Conservation (phyloP, 2,888 invertebrate species). For the Drosophila heteroneura region DNA sequence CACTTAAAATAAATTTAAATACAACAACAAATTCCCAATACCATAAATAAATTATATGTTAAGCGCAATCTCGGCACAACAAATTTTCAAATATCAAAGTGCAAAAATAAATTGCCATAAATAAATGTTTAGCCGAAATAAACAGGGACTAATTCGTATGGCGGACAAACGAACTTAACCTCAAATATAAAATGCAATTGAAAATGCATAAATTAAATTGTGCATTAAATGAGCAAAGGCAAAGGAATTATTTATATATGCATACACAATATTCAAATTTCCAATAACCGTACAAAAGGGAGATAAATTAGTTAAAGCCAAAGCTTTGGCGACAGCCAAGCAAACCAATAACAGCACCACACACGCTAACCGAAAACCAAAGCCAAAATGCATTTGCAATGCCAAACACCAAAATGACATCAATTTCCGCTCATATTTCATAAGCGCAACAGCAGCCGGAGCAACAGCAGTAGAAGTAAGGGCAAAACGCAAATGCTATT, state of each 20-base stretch:
- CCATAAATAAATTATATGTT: slow-evolving; percentile 24
- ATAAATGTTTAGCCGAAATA: slow-evolving; percentile 51
- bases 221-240: slow-evolving; percentile 34
- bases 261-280: slow-evolving; percentile 11
- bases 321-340: slow-evolving; percentile 53
- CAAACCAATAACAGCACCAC: slow-evolving; percentile 53
- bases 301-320: slow-evolving; percentile 55
- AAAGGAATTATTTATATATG: slow-evolving; percentile 13
- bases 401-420: slow-evolving; percentile 60
- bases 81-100: slow-evolving; percentile 30
- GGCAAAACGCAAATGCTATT: slow-evolving; percentile 56
- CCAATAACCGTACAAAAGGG: slow-evolving; percentile 8
- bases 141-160: slow-evolving; percentile 52
- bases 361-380: slow-evolving; percentile 14
- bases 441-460: slow-evolving; percentile 23
- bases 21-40: slow-evolving; percentile 28
- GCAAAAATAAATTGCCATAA: slow-evolving; percentile 46
- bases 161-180: slow-evolving; percentile 30
- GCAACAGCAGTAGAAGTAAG: slow-evolving; percentile 3
- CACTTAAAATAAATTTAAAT: slow-evolving; percentile 14
- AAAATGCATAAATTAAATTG: slow-evolving; percentile 63
- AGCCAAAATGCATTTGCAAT: slow-evolving; percentile 46
- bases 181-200: slow-evolving; percentile 51
- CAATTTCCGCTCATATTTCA: slow-evolving; percentile 67
- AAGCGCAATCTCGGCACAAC: slow-evolving; percentile 28